phyloP scores from a whole-genome alignment of 1,140 invertebrate species.

The Pygmarrhopalites habei region DNA sequence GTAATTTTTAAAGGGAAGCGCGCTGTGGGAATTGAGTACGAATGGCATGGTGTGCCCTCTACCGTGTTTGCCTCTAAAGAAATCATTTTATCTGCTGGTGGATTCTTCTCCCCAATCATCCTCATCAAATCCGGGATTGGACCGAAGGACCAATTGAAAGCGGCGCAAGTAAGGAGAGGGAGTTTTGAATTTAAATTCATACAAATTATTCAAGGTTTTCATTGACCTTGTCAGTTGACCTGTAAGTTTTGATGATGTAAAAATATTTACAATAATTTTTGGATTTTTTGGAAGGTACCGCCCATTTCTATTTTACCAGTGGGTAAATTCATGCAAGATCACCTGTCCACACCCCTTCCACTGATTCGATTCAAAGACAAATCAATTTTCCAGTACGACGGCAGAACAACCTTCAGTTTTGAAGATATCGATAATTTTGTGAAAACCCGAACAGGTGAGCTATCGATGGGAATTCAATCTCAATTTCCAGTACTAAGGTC shows the following conservation, averaged over 20 bases:
- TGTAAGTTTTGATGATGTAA: too few species aligned
- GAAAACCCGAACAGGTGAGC: not conserved
- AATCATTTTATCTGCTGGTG: conserved; percentile 10
- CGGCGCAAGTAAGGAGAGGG: not conserved
- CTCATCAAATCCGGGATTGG: conserved; percentile 15
- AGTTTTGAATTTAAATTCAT: too few species aligned
- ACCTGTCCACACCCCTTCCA: not conserved
- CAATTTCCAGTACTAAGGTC: not conserved
- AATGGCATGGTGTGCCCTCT: not conserved
- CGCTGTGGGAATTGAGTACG: not conserved
- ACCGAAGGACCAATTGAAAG: not conserved
- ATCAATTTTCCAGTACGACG: not conserved
- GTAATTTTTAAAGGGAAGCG: not conserved
- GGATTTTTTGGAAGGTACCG: not conserved
- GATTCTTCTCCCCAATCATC: not conserved
- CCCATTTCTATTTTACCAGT: not conserved
- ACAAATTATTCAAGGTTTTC: too few species aligned
- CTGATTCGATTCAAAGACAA: not conserved
- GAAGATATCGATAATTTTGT: not conserved
- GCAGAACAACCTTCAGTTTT: not conserved
- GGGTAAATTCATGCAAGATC: not conserved
- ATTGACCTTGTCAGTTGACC: too few species aligned
- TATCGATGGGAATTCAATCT: not conserved
- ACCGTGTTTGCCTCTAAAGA: conserved; percentile 10
- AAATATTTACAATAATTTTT: too few species aligned